These are phyloP conservation scores for Eumaeus atala DNA, from an alignment of 1,140 invertebrate genomes.

Conservation along the genomic window DNA sequence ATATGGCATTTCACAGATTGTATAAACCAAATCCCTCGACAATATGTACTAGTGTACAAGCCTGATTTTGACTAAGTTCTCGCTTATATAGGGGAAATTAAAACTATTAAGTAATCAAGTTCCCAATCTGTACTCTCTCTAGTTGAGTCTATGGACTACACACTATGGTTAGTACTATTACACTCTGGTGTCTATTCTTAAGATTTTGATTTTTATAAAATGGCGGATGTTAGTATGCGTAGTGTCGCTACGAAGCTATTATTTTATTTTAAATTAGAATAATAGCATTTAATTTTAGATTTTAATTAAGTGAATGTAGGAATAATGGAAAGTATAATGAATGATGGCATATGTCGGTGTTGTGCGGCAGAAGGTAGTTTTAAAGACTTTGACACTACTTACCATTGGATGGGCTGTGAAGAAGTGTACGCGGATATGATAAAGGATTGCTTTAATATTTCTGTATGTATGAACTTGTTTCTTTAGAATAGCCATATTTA, in stretches of 20 bases:
- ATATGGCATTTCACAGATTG: too few relatives aligned
- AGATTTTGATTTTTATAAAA: slow-evolving; percentile 34
- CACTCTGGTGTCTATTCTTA: not conserved
- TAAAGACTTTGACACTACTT: slow-evolving; percentile 49
- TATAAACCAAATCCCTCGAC: too few relatives aligned
- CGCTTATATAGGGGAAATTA: too few relatives aligned
- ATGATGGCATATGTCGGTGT: slow-evolving; percentile 54
- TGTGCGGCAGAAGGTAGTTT: slow-evolving; percentile 56
- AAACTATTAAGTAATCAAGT: too few relatives aligned
- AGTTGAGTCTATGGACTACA: not conserved
- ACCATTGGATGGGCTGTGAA: slow-evolving; percentile 59
- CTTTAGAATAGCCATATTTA: not conserved
- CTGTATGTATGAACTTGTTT: slow-evolving; percentile 34
- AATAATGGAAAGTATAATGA: slow-evolving; percentile 42
- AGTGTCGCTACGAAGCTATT: slow-evolving; percentile 29
- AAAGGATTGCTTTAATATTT: slow-evolving; percentile 57
- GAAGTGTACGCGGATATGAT: slow-evolving; percentile 62
- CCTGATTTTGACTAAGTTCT: too few relatives aligned
- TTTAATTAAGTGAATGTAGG: slow-evolving; percentile 33
- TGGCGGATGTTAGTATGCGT: slow-evolving; percentile 40
- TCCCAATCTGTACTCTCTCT: too few relatives aligned
- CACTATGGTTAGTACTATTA: too few relatives aligned
- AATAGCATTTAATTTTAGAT: slow-evolving; percentile 32
- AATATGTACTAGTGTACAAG: too few relatives aligned
- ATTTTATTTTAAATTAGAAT: slow-evolving; percentile 26